A percentile compares a stretch with the other conserved stretches of the same genome.
These are phyloP conservation scores for Nemotelus pantherinus DNA, from an alignment of 2,888 invertebrate species.

Conservation along the genomic window DNA sequence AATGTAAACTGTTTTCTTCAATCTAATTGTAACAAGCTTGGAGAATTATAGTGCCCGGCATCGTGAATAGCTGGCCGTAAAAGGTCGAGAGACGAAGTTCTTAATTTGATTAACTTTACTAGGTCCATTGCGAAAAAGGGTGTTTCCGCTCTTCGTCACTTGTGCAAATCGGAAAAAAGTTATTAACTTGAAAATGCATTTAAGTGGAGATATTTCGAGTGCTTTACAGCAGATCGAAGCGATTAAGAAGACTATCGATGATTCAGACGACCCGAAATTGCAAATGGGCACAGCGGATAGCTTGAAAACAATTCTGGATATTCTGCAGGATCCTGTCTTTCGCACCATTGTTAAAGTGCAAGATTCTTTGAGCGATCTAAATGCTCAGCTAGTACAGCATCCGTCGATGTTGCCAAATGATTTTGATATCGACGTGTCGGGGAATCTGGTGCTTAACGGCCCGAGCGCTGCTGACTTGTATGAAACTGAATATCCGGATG, in stretches of 20 bases:
- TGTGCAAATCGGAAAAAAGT: neutral
- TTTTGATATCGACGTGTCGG: slow-evolving; percentile 89
- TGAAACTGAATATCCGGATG: slow-evolving; percentile 71
- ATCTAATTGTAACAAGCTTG: no score
- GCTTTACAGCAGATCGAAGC: slow-evolving; percentile 89
- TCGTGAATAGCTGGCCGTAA: no score
- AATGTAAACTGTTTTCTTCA: no score
- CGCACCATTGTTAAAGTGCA: slow-evolving; percentile 89
- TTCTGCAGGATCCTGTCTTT: slow-evolving; percentile 90
- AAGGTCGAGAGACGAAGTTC: neutral
- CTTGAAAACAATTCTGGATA: slow-evolving; percentile 81
- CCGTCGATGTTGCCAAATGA: slow-evolving; percentile 92
- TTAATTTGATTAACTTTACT: slow-evolving; percentile 24
- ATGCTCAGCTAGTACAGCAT: slow-evolving; percentile 87
- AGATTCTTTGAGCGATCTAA: slow-evolving; percentile 88
- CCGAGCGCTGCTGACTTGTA: slow-evolving; percentile 70
- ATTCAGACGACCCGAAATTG: slow-evolving; percentile 83
- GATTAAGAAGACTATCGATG: slow-evolving; percentile 85
- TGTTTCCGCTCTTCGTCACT: neutral
- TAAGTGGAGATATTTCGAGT: slow-evolving; percentile 80
- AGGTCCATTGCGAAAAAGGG: slow-evolving; percentile 11
- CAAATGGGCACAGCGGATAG: slow-evolving; percentile 79
- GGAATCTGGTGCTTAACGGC: slow-evolving; percentile 75
- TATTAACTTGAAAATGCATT: slow-evolving; percentile 58
- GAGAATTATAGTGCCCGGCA: neutral